Evolutionary conservation across 2,113 vertebrate species (phyloP).

Genomic region (Protobothrops flavoviridis): DNA sequence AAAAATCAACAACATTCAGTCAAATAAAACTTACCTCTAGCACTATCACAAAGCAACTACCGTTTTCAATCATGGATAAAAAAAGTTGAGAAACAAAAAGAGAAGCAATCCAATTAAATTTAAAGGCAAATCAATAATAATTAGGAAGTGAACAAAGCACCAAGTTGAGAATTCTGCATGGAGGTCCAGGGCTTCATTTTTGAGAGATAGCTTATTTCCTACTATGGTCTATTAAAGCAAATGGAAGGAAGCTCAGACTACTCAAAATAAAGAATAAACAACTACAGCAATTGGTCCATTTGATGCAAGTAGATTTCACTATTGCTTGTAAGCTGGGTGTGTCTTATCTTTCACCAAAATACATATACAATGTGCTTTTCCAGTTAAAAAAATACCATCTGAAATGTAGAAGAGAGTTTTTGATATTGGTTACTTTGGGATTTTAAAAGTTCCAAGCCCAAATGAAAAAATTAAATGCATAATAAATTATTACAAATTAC

Average conservation of each 20-base stretch:
- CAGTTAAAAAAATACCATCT: not conserved
- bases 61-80: conserved; percentile 76
- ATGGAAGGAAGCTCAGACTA: conserved; percentile 42
- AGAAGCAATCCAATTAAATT: conserved; percentile 64
- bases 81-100: conserved; percentile 65
- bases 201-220: conserved; percentile 22
- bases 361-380: not conserved
- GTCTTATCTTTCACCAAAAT: conserved; percentile 42
- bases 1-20: conserved; percentile 66
- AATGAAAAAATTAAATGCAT: conserved; percentile 26
- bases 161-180: conserved; percentile 41
- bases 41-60: conserved; percentile 73
- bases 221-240: conserved; percentile 38
- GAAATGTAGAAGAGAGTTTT: conserved; percentile 5
- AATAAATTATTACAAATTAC: conserved; percentile 29
- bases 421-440: not conserved
- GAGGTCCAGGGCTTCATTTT: conserved; percentile 1
- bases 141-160: conserved; percentile 37
- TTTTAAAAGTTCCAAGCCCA: not conserved
- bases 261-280: conserved; percentile 39
- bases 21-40: conserved; percentile 77
- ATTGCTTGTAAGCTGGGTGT: conserved; percentile 35
- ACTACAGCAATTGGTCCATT: conserved; percentile 24
- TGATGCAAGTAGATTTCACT: conserved; percentile 43
- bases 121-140: conserved; percentile 57